Conservation (phyloP, 2,797 vertebrate species). For the Artibeus lituratus region DNA sequence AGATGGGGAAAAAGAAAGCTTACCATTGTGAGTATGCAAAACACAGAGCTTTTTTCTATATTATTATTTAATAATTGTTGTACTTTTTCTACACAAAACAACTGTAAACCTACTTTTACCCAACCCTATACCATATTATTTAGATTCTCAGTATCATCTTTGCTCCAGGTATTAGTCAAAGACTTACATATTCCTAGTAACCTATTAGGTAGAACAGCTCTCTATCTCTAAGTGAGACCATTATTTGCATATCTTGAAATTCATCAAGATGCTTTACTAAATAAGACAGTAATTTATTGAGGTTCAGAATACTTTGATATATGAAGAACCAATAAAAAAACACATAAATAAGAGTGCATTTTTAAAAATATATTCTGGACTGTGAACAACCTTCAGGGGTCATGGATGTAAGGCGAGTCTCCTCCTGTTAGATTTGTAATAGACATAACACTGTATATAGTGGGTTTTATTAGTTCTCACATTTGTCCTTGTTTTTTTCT, state of each 20-base stretch:
- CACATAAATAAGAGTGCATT: not conserved
- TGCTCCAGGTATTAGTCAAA: not conserved
- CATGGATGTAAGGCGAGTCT: not conserved
- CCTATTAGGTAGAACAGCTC: not conserved
- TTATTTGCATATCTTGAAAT: slow-evolving; percentile 8
- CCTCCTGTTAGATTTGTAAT: not conserved
- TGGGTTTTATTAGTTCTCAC: slow-evolving; percentile 18
- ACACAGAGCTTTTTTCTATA: not conserved
- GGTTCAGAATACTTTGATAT: not conserved
- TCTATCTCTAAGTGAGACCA: not conserved
- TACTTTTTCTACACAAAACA: not conserved
- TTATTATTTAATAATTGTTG: not conserved
- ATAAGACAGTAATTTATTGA: not conserved
- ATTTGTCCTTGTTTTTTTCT: slow-evolving; percentile 58
- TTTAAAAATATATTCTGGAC: not conserved
- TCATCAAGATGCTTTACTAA: not conserved
- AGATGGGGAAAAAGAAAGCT: not conserved
- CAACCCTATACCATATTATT: not conserved
- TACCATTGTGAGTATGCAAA: not conserved
- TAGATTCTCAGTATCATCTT: not conserved
- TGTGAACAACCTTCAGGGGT: not conserved
- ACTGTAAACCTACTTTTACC: not conserved
- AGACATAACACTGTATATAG: not conserved
- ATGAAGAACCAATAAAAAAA: not conserved
- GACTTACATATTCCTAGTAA: not conserved